A percentile compares a stretch with the other conserved stretches of the same genome.
Conservation (phyloP, 1,140 invertebrate species). For the Bombus sylvicola region DNA sequence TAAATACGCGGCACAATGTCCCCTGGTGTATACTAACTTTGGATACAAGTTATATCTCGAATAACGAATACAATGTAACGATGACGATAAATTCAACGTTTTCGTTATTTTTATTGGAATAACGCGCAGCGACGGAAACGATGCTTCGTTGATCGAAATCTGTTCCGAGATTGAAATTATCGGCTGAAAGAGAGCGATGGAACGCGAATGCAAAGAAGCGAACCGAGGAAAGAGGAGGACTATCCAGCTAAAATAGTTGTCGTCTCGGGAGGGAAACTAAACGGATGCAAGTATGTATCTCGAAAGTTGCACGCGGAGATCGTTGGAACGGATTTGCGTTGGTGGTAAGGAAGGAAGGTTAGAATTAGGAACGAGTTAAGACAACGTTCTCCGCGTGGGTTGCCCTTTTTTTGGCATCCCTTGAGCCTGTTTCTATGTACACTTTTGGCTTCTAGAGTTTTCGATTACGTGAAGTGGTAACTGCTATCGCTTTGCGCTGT, state of each 20-base stretch:
- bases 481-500: not conserved
- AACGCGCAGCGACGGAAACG: too few relatives aligned
- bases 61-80: too few relatives aligned
- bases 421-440: conserved; percentile 55
- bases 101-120: too few relatives aligned
- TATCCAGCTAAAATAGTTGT: conserved; percentile 7
- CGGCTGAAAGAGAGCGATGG: not conserved
- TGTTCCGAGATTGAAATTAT: not conserved
- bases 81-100: too few relatives aligned
- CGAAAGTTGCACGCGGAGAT: conserved; percentile 26
- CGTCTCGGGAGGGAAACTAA: conserved; percentile 2
- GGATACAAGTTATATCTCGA: too few relatives aligned
- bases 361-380: conserved; percentile 62
- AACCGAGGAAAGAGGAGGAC: not conserved
- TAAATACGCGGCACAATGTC: not conserved
- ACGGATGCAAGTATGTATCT: not conserved
- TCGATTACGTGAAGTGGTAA: not conserved
- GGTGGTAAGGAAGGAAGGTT: conserved; percentile 56
- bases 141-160: not conserved
- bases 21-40: too few relatives aligned
- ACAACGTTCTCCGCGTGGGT: conserved; percentile 58
- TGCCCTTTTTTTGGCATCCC: conserved; percentile 53
- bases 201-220: not conserved
- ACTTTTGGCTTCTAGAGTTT: conserved; percentile 9
- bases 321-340: conserved; percentile 55